Evolutionary conservation across 1,140 invertebrate genomes (phyloP), one percentile per base, ranked within the genome.

Genomic region (Neodiprion lecontei): DNA sequence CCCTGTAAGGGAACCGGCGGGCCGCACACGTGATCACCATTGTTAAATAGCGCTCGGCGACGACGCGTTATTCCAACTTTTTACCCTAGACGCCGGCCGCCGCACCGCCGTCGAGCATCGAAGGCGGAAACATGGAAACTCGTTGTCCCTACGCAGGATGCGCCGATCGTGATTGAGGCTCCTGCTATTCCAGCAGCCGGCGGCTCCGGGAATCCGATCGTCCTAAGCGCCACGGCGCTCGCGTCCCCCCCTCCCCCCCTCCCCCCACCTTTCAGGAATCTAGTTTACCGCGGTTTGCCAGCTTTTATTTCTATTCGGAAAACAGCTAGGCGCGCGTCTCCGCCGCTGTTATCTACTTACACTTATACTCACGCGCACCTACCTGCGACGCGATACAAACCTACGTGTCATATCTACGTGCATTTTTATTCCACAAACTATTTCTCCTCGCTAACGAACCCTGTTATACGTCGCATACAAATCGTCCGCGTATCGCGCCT

Each of bases 11-110:
- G 11, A 61, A 61, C 53, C n/a, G 53, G 53, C n/a, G 53, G 68
- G 7, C 73, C 69, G 61, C 74, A 80, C 82, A 84, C 83, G 83
- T 83, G 83, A 85, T 79, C 78, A 81, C 79, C 82, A 84, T 85
- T 84, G 83, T 84, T 77, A 79, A 40, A 85, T 83, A 76, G 65
- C 73, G 67, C 50, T 48, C 74, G 76, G 67, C 67, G 67, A 73
- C 75, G 73, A 69, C 75, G 76, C 79, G 76, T 82, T 81, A 81
- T 80, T 80, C 75, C 74, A 66, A 71, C 68, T 75, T 77, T 80
- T 82, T 84, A 73, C 53, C 53, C 53, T 61, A 9, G 53, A 61
- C 53, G 53, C 28, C 53, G 53, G 53, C n/a, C n/a, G 53, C n/a
- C 53, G 53, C 53, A 0, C 53, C 53, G 53, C 4, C 53, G 53